Base-by-base conservation (phyloP, 2,797 vertebrate species). In the Cephalopachus bancanus region DNA sequence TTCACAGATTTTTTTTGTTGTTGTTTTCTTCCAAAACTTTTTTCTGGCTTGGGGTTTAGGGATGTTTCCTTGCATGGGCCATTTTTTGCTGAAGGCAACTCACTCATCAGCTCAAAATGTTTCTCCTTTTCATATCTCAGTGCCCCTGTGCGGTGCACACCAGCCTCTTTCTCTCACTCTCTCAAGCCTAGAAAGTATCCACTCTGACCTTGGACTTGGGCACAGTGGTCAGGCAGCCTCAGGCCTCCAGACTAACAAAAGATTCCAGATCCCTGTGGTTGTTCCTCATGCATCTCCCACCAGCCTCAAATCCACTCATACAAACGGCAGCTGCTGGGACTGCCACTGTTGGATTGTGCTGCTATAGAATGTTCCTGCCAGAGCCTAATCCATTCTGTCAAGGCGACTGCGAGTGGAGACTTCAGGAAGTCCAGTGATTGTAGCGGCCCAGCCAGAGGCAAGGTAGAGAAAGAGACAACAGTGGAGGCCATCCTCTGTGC, bases 381-480 rank as follows among this genome's bases (percentile, higher is more conserved):
- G 95, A 95, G 94, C 0, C 95, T 96, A 97, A 98, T 96, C 86
- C 49, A 0, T 91, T 93, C 93, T 79, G 15, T 81, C 93, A 6
- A 5, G 76, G 33, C 0, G 1, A 95, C 94, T 81, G 93, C 91
- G 92, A 97, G 87, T 1, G 0, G 22, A 67, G 96, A 95, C 97
- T 97, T 97, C 84, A 93, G 95, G 93, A 98, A 97, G 96, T 91
- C 87, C 6, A 4, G 88, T 6, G 83, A 98, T 93, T 44, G 1
- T 96, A 94, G 89, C 80, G 86, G 92, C 96, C 76, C 53, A 88
- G 98, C 98, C 44, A 89, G 97, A 97, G 83, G 98, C 97, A 86
- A 97, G 92, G 92, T 26, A 75, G 75, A 94, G 80, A 95, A 91
- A 26, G 88, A 95, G 57, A 0, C 44, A 59, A 22, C 57, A 55